A percentile compares a stretch with the other conserved stretches of the same genome.
Evolutionary conservation across 2,113 vertebrate species (phyloP).

Genomic region (Nesogale talazaci): DNA sequence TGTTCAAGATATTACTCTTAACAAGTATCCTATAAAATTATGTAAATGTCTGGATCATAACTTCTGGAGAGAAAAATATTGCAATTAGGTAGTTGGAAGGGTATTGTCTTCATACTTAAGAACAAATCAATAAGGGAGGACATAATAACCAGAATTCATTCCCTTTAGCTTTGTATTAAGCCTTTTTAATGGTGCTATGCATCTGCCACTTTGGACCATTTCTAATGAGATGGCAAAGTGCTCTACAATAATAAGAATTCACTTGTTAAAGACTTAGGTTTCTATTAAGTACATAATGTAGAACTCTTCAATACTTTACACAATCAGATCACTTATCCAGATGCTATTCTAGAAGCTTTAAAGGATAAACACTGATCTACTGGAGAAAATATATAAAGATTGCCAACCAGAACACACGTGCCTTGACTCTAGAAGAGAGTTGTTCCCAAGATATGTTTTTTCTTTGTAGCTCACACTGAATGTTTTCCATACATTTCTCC

Average conservation of each 20-base stretch:
- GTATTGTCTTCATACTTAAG: neutral
- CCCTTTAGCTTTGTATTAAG: neutral
- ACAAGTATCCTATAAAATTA: neutral
- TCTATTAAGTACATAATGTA: slow-evolving; percentile 72
- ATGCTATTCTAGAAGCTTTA: slow-evolving; percentile 78
- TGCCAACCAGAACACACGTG: slow-evolving; percentile 53
- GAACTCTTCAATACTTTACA: slow-evolving; percentile 67
- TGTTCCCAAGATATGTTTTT: slow-evolving; percentile 58
- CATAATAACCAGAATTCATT: neutral
- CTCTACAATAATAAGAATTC: slow-evolving; percentile 67
- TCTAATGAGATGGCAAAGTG: slow-evolving; percentile 72
- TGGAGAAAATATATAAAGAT: slow-evolving; percentile 64
- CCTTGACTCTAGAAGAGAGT: slow-evolving; percentile 66
- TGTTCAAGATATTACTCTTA: neutral
- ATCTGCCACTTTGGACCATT: slow-evolving; percentile 71
- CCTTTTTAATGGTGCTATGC: slow-evolving; percentile 61
- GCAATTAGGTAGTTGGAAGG: neutral
- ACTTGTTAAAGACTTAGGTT: slow-evolving; percentile 59
- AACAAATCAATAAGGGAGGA: neutral
- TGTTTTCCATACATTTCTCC: neutral
- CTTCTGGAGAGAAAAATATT: neutral
- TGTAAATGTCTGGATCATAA: neutral
- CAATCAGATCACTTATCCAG: slow-evolving; percentile 69
- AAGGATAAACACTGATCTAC: slow-evolving; percentile 69
- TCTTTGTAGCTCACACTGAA: slow-evolving; percentile 63